phyloP scores from a whole-genome alignment of 2,888 invertebrate species.

The Diadegma fenestrale region DNA sequence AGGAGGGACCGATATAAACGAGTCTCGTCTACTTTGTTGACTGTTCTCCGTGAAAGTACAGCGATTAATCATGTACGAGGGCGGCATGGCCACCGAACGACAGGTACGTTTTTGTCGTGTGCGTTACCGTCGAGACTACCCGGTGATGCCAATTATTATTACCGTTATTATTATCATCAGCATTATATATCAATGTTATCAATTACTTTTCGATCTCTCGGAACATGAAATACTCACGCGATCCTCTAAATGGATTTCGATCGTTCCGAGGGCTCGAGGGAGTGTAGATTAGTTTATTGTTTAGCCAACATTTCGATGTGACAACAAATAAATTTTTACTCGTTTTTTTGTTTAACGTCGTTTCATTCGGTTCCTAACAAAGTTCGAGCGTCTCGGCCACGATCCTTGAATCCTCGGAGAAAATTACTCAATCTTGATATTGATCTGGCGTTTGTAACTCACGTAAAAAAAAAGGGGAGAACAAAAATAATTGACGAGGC shows the following conservation, averaged over 20 bases:
- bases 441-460: neutral
- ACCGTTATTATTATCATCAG: constrained; percentile 21
- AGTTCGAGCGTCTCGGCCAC: neutral
- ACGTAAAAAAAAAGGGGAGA: neutral
- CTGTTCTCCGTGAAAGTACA: constrained; percentile 54
- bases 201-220: constrained; percentile 53
- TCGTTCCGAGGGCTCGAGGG: constrained; percentile 49
- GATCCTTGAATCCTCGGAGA: neutral
- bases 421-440: neutral
- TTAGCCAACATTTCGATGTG: constrained; percentile 51
- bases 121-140: constrained; percentile 45
- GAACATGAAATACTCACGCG: constrained; percentile 37
- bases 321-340: constrained; percentile 12
- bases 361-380: neutral
- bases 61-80: constrained; percentile 81
- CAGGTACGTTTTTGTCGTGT: constrained; percentile 79
- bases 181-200: constrained; percentile 35
- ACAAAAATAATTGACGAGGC: too few relatives aligned
- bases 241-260: neutral
- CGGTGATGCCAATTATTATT: constrained; percentile 43
- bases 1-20: constrained; percentile 20
- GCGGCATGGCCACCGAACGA: constrained; percentile 82
- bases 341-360: neutral
- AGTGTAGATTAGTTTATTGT: constrained; percentile 45
- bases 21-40: constrained; percentile 34